Conservation (phyloP, 2,113 vertebrate species). For the Coturnix japonica region DNA sequence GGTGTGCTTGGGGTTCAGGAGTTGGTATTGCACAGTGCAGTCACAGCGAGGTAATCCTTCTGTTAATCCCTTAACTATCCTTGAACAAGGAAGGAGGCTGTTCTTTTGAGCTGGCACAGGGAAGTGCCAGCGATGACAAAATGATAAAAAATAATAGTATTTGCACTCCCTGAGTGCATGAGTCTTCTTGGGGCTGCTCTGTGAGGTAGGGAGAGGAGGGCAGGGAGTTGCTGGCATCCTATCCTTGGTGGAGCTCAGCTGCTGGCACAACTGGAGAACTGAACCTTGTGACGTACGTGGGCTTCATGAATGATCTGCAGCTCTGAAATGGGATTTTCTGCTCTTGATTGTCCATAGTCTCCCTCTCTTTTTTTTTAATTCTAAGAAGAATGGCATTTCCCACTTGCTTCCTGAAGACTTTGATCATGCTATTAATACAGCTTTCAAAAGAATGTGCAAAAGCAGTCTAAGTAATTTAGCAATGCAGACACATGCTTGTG, state of each 20-base stretch:
- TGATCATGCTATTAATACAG: not conserved
- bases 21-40: not conserved
- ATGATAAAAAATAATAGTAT: not conserved
- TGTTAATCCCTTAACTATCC: constrained; percentile 3
- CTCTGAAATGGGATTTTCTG: constrained; percentile 25
- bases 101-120: constrained; percentile 51
- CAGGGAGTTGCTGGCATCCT: not conserved
- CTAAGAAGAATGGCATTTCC: not conserved
- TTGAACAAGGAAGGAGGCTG: not conserved
- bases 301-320: constrained; percentile 4
- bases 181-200: not conserved
- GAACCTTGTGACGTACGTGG: not conserved
- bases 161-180: not conserved
- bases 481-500: rapidly evolving
- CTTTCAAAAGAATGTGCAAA: not conserved
- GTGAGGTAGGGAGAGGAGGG: not conserved
- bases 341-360: not conserved
- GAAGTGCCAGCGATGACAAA: constrained; percentile 34
- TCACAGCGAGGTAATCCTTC: not conserved
- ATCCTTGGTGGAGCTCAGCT: not conserved
- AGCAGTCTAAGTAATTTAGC: not conserved
- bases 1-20: not conserved
- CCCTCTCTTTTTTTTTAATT: not conserved
- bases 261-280: not conserved
- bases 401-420: not conserved